phyloP scores from a whole-genome alignment of 2,113 vertebrate species.

The Chaetura pelagica region DNA sequence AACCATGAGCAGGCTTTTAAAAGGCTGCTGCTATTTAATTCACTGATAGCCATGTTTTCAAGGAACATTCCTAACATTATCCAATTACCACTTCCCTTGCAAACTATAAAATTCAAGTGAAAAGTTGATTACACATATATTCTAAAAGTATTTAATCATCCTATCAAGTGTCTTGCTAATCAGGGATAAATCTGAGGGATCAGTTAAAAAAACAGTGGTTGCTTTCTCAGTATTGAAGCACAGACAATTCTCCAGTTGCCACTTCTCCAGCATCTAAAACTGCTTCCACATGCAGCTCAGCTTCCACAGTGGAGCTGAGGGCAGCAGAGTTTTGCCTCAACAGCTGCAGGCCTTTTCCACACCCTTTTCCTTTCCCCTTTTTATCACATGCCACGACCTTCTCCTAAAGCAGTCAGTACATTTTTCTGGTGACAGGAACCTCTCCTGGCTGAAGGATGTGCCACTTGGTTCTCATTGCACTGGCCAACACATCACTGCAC shows the following conservation, averaged over 20 bases:
- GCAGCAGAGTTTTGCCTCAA: neutral
- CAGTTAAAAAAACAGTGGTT: neutral
- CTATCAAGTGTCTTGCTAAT: neutral
- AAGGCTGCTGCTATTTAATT: conserved; percentile 17
- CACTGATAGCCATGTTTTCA: neutral
- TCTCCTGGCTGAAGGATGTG: neutral
- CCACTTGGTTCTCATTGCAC: too few relatives aligned
- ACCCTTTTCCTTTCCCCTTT: neutral
- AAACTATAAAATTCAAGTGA: conserved; percentile 20
- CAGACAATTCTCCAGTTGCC: neutral
- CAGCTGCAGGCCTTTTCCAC: neutral
- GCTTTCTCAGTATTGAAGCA: neutral
- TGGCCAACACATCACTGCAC: accelerated
- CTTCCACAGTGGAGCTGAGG: accelerated
- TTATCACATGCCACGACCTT: neutral
- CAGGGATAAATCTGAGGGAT: neutral
- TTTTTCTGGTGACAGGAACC: neutral
- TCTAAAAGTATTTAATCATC: neutral
- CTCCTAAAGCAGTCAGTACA: neutral
- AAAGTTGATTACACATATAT: conserved; percentile 29
- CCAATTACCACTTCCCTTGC: neutral
- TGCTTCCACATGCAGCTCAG: neutral
- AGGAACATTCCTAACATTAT: neutral
- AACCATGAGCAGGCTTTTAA: conserved; percentile 1
- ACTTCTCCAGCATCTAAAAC: neutral